Base-by-base conservation (phyloP, 53 echinoderm and acorn worm species). In the Arbacia lixula region DNA sequence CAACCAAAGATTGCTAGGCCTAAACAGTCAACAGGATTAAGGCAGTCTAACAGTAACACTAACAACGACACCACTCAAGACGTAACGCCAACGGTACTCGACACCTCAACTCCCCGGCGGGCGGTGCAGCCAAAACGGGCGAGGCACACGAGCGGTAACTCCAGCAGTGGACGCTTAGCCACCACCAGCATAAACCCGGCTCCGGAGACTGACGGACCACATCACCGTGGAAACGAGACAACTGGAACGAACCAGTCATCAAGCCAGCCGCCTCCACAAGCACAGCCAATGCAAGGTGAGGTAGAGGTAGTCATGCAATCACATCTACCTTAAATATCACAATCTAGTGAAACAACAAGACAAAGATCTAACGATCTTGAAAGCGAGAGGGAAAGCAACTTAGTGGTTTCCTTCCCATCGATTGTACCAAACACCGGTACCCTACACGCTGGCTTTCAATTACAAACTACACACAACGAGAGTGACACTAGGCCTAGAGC, bases 341-440 rank as follows among this genome's bases (percentile, higher is more conserved):
- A 57, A 16, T 57, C 19, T 17, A 57, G 57, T 57, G 12, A 20
- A 57, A 57, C 12, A 10, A 57, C 57, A 57, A 57, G 57, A 57
- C 57, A 57, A n/a, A 57, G 57, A 57, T 57, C 21, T 16, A 57
- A 10, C 12, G 22, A 16, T 20, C 21, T 57, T 57, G 57, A 57
- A 57, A 57, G 57, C 57, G 57, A 57, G 57, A 20, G 57, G 57
- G 57, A 57, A 57, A 57, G 21, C 57, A 57, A 57, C 21, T 57
- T 24, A 17, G 57, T 57, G 57, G 57, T 57, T 57, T 57, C 57
- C 57, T 57, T 57, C 49, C 49, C 57, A 19, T 57, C 57, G 57
- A 57, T 57, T 57, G 57, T 57, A 57, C 57, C 57, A 57, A 57
- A 57, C 57, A 57, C 57, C 57, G 49, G 57, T 57, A 57, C n/a